Evolutionary conservation across 2,888 invertebrate genomes (phyloP), one percentile per base, ranked within the genome.

Genomic region (Oeneis ivallda): DNA sequence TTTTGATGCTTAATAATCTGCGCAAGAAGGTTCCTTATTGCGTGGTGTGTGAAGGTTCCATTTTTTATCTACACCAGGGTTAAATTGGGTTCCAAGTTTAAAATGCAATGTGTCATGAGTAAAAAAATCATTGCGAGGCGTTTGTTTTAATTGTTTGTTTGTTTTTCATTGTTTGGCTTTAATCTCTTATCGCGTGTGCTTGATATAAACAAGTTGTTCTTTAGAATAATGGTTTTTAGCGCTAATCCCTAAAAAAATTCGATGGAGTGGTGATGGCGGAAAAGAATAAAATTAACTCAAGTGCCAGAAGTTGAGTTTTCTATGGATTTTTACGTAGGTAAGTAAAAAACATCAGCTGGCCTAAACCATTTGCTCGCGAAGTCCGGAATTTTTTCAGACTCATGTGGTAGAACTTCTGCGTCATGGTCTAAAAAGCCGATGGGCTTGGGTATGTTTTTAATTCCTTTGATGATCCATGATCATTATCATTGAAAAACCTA

Each of bases 41-140:
- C 63, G 43, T 59, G 69, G 41, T 54, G 53, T 26, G 26, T 26
- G 26, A 26, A 26, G 26, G 9, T 17, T 49, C 10, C 53, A 32
- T 45, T 63, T 56, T 66, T 68, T 61, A 58, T 67, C 60, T 57
- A 43, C 67, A 65, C 58, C 65, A 63, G 61, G 61, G 58, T 58
- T 67, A 45, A 67, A 67, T 64, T 57, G 62, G 58, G 65, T 64
- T 67, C 65, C 32, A 72, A 68, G 69, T 71, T 72, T 74, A 76
- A 77, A 77, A 78, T 74, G 75, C 73, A 74, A 75, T 73, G 70
- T 72, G 73, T 75, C 75, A 70, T 70, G 74, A 68, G 67, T 71
- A 76, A 72, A 75, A 76, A 72, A 72, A 70, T 57, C 1, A 62
- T 69, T 64, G 67, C 58, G 58, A 56, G 58, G 60, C 37, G 69